Base-by-base conservation (phyloP, 1,140 invertebrate genomes). In the Drosophila triauraria region DNA sequence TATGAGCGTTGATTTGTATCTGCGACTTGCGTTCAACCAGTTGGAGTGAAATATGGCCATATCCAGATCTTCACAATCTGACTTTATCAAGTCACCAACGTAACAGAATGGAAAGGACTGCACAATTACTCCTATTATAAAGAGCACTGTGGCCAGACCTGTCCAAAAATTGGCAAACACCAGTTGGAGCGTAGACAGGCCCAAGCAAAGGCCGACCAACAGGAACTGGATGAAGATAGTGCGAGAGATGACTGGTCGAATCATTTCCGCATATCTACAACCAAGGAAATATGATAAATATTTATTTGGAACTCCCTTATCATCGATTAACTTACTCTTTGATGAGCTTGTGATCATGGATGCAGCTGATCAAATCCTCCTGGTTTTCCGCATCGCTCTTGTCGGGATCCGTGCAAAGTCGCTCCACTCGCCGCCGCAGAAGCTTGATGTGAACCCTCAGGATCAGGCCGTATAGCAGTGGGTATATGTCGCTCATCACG, bases 81-180 rank as follows among this genome's bases (percentile, higher is more conserved):
- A 4, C 1, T 17, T 32, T 4, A 86, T 69, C 8, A 79, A 13
- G n/a, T 86, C 85, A 40, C 79, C 87, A 0, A 43, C 67, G 15
- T 46, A 86, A 2, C 63, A 76, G 38, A 86, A 86, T 0, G 83
- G 83, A 50, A 87, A 86, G 1, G 83, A 82, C 42, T 86, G 70
- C 4, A 44, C 17, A 4, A 65, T 38, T 0, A 82, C 17, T 0
- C 54, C 70, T 7, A 35, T 23, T 2, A 76, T 43, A 20, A 79
- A 87, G 0, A 8, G n/a, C 5, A 51, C 17, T 0, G 59, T 65
- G 3, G 79, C n/a, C 1, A 86, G 1, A 1, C 53, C 60, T 7
- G 46, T 43, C 63, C 67, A 74, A 2, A 69, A 12, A 32, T 87
- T 53, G 2, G 59, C 53, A 8, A 82, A 65, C 54, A 82, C 46